These are phyloP conservation scores for Ptychobarbus kaznakovi DNA, from an alignment of 2,797 vertebrate genomes.

Conservation along the genomic window DNA sequence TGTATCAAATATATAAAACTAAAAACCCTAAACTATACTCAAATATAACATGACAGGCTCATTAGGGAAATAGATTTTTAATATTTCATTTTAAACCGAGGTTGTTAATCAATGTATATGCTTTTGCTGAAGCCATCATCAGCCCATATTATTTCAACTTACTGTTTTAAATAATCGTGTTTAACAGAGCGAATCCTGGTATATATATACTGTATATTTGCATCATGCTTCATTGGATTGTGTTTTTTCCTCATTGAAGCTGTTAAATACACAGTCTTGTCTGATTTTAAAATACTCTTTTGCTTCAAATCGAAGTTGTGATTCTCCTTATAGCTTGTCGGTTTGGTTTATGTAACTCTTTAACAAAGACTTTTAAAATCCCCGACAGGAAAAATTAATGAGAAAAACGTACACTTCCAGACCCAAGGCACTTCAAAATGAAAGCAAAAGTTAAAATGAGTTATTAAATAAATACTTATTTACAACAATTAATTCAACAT, in stretches of 20 bases:
- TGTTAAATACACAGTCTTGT: not conserved
- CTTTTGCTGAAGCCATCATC: no score
- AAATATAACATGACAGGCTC: not conserved
- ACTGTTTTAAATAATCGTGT: no score
- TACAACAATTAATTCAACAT: not conserved
- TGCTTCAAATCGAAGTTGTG: not conserved
- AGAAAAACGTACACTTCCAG: not conserved
- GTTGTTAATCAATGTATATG: not conserved
- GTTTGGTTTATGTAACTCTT: not conserved
- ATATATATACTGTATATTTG: not conserved
- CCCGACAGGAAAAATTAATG: not conserved
- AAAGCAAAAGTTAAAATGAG: not conserved
- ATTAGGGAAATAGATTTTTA: not conserved
- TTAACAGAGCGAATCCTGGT: no score
- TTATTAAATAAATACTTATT: not conserved
- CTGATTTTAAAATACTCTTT: not conserved
- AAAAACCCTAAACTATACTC: not conserved
- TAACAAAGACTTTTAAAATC: not conserved
- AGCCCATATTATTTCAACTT: no score
- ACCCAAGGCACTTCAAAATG: not conserved
- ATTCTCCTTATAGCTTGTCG: not conserved
- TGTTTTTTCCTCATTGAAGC: not conserved
- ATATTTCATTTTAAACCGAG: not conserved
- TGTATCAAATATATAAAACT: not conserved
- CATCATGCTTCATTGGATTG: not conserved